Conservation (phyloP, 2,888 invertebrate genomes). For the Philonicus albiceps region DNA sequence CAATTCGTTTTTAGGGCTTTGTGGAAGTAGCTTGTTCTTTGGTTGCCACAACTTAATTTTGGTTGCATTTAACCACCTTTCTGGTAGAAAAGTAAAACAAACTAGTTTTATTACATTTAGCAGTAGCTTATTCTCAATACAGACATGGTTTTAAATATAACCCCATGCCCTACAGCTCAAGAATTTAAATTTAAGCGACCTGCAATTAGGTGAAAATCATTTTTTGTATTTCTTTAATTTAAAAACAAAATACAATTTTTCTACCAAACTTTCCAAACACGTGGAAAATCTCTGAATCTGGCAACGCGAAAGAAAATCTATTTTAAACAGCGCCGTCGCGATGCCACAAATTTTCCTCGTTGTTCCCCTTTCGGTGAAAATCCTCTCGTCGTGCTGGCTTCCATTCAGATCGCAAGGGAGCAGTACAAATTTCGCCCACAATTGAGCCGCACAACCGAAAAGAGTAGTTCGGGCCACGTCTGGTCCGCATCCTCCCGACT, state of each 20-base stretch:
- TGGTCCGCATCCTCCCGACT: background rate
- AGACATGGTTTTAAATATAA: no score
- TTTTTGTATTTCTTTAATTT: no score
- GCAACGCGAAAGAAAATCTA: conserved; percentile 11
- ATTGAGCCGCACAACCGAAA: background rate
- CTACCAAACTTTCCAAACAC: background rate
- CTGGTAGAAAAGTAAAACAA: no score
- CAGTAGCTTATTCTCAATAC: no score
- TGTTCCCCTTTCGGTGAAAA: conserved; percentile 7
- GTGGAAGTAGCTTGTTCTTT: no score
- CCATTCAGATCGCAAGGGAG: conserved; percentile 3
- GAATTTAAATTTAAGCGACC: no score
- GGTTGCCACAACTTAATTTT: no score
- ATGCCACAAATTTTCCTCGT: conserved; percentile 5
- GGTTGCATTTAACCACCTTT: no score
- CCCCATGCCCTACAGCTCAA: no score
- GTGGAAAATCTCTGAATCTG: background rate
- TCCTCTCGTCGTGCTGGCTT: background rate
- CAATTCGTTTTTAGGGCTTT: no score
- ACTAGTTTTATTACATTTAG: no score
- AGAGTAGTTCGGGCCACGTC: background rate
- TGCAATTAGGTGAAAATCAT: no score
- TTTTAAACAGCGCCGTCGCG: conserved; percentile 35
- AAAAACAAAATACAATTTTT: background rate
- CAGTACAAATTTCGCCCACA: background rate